A percentile compares a stretch with the other conserved stretches of the same genome.
phyloP scores from a whole-genome alignment of 2,888 invertebrate species.

The Osmoderma eremita region DNA sequence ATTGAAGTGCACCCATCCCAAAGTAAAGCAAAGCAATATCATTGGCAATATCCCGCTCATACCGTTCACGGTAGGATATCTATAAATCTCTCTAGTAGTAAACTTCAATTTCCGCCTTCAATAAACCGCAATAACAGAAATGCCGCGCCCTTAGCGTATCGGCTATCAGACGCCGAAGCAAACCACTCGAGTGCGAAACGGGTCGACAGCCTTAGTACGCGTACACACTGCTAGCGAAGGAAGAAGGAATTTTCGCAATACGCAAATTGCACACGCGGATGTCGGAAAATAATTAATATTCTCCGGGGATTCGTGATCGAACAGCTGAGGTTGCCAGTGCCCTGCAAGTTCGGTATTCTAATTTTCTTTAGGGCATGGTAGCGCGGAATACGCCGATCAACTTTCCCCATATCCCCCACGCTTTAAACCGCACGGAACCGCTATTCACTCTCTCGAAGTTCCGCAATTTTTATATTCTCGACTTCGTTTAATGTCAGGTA shows the following conservation, averaged over 20 bases:
- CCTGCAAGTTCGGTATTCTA: conserved; percentile 5
- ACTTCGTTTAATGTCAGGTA: no score
- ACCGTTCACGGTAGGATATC: not conserved
- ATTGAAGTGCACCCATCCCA: not conserved
- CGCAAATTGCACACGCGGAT: conserved; percentile 19
- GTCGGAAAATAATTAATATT: conserved; percentile 38
- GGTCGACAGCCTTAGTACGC: not conserved
- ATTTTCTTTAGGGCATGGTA: not conserved
- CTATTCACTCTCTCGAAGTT: not conserved
- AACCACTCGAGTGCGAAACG: not conserved
- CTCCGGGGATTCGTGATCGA: conserved; percentile 27
- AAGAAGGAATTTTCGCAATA: conserved; percentile 20
- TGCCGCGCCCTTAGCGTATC: not conserved
- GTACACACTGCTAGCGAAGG: not conserved
- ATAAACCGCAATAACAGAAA: not conserved
- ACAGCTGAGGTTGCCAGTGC: conserved; percentile 1
- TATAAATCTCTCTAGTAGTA: not conserved
- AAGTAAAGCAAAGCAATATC: not conserved
- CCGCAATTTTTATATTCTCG: no score
- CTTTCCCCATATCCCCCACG: not conserved
- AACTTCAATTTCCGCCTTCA: conserved; percentile 10
- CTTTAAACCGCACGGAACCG: not conserved
- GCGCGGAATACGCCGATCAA: not conserved
- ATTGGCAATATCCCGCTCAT: conserved; percentile 1
- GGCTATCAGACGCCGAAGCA: not conserved